Conservation (phyloP, 2,797 vertebrate genomes). For the Philypnodon macrostomus region DNA sequence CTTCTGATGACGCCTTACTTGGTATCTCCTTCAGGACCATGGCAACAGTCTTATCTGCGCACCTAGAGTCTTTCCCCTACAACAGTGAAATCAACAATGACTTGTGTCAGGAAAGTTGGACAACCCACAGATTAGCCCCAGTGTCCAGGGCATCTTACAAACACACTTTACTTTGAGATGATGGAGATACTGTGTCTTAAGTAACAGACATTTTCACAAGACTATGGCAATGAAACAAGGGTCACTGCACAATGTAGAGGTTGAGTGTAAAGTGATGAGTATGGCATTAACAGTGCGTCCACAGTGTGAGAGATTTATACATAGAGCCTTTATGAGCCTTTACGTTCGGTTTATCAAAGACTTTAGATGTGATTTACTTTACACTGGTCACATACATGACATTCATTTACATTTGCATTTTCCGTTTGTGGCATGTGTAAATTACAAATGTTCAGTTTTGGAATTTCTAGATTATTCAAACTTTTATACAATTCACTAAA, state of each 20-base stretch:
- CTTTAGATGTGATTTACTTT: no score
- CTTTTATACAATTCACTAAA: no score
- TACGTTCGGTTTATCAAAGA: constrained; percentile 5
- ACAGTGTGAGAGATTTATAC: constrained; percentile 25
- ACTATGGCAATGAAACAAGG: constrained; percentile 63
- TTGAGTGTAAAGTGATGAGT: constrained; percentile 55
- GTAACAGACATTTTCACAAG: constrained; percentile 66
- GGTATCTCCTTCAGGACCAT: constrained; percentile 99
- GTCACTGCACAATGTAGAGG: constrained; percentile 59
- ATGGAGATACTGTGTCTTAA: constrained; percentile 54
- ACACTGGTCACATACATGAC: no score
- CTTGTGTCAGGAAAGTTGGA: constrained; percentile 88
- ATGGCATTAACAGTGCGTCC: constrained; percentile 37
- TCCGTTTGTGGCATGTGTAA: no score
- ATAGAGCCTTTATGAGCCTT: constrained; percentile 11
- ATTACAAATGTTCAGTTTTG: no score
- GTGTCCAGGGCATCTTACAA: constrained; percentile 62
- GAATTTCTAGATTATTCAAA: no score
- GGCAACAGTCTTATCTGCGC: constrained; percentile 99
- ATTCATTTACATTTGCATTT: no score
- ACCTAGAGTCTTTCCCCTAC: constrained; percentile 99
- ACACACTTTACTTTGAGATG: constrained; percentile 58
- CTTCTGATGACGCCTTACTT: constrained; percentile 98
- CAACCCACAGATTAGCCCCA: constrained; percentile 61
- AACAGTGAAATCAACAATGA: constrained; percentile 99